A percentile compares a stretch with the other conserved stretches of the same genome.
These are phyloP conservation scores for Aphelinus certus DNA, from an alignment of 1,140 invertebrate species.

Conservation along the genomic window DNA sequence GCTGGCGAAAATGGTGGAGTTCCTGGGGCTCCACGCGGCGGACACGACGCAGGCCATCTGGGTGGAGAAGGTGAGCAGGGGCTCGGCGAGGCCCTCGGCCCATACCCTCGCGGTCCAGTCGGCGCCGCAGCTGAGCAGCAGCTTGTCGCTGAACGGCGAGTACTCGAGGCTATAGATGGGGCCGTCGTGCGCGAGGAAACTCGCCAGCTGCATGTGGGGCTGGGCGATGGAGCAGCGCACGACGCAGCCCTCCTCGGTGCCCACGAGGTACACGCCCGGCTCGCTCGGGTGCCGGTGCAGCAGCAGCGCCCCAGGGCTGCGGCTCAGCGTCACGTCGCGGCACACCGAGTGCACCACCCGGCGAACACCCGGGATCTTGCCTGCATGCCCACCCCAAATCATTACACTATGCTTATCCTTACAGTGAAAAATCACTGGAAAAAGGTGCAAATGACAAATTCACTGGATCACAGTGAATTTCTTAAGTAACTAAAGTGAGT, in stretches of 20 bases:
- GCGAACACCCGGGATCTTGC: conserved; percentile 66
- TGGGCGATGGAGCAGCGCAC: conserved; percentile 78
- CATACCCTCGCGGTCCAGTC: conserved; percentile 84
- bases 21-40: conserved; percentile 81
- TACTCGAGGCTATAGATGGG: conserved; percentile 80
- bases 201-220: conserved; percentile 74
- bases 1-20: conserved; percentile 83
- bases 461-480: no score
- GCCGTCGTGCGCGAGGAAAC: conserved; percentile 81
- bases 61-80: conserved; percentile 71
- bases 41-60: conserved; percentile 71
- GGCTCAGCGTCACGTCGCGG: conserved; percentile 66
- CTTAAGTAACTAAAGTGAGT: no score
- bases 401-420: no score
- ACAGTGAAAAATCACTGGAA: no score
- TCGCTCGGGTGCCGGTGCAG: conserved; percentile 74
- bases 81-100: conserved; percentile 73
- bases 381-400: background rate
- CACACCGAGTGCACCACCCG: conserved; percentile 36
- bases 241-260: conserved; percentile 85
- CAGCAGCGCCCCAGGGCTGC: conserved; percentile 70
- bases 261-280: conserved; percentile 78
- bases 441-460: no score
- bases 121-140: conserved; percentile 84
- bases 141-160: conserved; percentile 79